Conservation (phyloP, 2,888 invertebrate species). For the Agrochola lota region DNA sequence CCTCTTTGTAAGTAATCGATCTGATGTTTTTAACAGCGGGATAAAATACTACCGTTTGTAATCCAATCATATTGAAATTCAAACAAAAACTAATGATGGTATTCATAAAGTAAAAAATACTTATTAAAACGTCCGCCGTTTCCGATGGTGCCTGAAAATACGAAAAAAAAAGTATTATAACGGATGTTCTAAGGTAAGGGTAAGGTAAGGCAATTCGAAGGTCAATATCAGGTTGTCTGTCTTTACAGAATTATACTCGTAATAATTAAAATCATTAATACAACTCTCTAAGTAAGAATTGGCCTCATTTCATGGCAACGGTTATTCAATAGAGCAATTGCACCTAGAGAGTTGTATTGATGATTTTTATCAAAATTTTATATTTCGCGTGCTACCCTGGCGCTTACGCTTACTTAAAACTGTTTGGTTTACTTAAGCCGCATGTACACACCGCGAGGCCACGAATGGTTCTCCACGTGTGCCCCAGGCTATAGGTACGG, state of each 20-base stretch:
- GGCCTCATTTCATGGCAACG: background rate
- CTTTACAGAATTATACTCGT: background rate
- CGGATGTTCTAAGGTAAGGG: background rate
- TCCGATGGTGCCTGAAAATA: constrained; percentile 44
- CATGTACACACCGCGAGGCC: background rate
- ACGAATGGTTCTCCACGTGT: background rate
- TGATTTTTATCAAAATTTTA: background rate
- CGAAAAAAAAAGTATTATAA: background rate
- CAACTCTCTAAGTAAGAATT: background rate
- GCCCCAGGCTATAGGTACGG: background rate
- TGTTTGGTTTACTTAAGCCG: background rate
- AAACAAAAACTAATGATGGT: background rate
- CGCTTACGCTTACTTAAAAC: background rate
- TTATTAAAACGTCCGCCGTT: constrained; percentile 30
- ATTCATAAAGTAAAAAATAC: constrained; percentile 23
- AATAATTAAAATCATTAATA: background rate
- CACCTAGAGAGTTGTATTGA: background rate
- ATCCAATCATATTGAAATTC: constrained; percentile 20
- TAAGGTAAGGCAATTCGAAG: background rate
- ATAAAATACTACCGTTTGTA: constrained; percentile 17
- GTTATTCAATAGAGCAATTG: background rate
- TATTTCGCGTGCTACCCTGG: background rate
- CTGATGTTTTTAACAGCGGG: background rate
- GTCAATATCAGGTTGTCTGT: too few species aligned
- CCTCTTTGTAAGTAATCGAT: constrained; percentile 11